Evolutionary conservation across 2,113 vertebrate genomes (phyloP).

Genomic region (Chunga burmeisteri): DNA sequence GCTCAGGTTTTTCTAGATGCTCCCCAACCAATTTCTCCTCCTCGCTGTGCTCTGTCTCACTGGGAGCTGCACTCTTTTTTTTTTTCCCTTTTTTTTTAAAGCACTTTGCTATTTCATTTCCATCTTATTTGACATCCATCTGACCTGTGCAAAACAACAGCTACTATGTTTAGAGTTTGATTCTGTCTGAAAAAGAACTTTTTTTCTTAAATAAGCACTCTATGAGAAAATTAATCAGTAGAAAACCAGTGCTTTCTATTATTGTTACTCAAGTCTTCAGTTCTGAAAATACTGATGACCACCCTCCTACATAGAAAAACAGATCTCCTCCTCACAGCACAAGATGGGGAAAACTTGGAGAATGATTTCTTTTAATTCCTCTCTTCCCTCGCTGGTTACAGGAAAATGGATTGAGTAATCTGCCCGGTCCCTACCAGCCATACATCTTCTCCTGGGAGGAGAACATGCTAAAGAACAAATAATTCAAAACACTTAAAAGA

Average conservation of each 20-base stretch:
- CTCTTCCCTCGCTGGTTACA: not conserved
- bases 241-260: not conserved
- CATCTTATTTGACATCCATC: not conserved
- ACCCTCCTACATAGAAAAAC: not conserved
- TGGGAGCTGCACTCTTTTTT: not conserved
- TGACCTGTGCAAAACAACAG: not conserved
- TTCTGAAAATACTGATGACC: not conserved
- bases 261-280: not conserved
- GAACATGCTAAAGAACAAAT: not conserved
- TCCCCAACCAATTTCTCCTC: not conserved
- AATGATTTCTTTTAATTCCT: not conserved
- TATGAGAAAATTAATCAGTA: not conserved
- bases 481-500: not conserved
- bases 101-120: not conserved
- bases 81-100: not conserved
- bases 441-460: not conserved
- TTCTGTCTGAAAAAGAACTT: not conserved
- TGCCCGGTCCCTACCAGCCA: not conserved
- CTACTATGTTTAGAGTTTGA: not conserved
- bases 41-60: not conserved
- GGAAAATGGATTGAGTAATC: not conserved
- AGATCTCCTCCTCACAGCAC: not conserved
- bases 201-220: not conserved
- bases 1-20: not conserved
- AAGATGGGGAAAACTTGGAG: not conserved